phyloP scores from a whole-genome alignment of 2,113 vertebrate species.

The Edolisoma coerulescens region DNA sequence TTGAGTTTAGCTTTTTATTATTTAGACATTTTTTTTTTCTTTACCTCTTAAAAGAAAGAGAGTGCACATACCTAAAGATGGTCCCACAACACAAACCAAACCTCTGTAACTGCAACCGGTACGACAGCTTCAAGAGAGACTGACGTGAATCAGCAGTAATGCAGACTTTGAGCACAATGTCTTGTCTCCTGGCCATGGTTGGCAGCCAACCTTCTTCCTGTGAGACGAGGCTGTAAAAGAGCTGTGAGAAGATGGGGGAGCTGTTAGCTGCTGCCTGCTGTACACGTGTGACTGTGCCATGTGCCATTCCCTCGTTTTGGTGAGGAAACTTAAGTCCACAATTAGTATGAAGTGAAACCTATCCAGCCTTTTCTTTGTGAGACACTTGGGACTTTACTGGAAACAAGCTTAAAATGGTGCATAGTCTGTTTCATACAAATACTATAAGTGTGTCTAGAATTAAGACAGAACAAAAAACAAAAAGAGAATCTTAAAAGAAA shows the following conservation, averaged over 20 bases:
- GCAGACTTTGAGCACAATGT: neutral
- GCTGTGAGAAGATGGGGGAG: neutral
- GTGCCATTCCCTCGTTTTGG: neutral
- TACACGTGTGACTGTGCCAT: rapidly evolving
- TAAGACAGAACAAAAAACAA: neutral
- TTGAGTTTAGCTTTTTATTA: neutral
- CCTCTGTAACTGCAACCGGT: rapidly evolving
- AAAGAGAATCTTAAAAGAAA: neutral
- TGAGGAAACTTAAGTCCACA: neutral
- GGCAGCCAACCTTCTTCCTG: neutral
- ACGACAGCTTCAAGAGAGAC: neutral
- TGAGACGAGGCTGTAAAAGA: neutral
- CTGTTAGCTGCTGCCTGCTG: neutral
- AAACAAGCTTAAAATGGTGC: neutral
- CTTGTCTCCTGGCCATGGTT: neutral
- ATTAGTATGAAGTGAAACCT: neutral
- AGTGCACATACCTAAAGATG: neutral
- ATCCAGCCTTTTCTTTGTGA: neutral
- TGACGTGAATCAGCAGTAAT: neutral
- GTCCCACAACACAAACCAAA: neutral
- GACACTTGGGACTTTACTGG: neutral
- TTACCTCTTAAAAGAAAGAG: neutral
- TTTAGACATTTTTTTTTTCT: neutral
- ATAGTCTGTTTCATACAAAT: neutral
- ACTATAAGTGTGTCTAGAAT: neutral